Conservation (phyloP, 2,113 vertebrate species). For the Perognathus longimembris region DNA sequence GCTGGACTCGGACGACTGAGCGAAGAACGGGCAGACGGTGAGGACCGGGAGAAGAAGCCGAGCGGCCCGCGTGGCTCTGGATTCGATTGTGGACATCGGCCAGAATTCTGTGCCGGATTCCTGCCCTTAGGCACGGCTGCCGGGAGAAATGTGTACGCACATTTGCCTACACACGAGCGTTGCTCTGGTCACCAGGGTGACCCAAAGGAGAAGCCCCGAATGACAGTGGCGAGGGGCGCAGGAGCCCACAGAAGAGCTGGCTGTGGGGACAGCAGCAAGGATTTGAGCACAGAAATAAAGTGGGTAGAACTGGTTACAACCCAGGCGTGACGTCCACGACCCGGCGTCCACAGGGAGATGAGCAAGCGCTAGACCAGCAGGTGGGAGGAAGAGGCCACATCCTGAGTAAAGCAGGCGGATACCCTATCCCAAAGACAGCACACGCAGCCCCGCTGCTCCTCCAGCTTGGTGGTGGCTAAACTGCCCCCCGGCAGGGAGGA, state of each 20-base stretch:
- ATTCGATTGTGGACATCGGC: not conserved
- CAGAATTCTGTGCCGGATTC: not conserved
- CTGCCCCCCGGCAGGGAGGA: not conserved
- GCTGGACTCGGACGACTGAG: not conserved
- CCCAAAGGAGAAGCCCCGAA: too few relatives aligned
- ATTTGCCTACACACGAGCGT: fast-evolving
- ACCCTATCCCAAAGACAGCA: too few relatives aligned
- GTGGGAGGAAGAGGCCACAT: not conserved
- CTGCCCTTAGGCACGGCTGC: fast-evolving
- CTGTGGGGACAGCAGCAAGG: not conserved
- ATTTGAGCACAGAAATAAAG: not conserved
- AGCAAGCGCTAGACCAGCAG: not conserved
- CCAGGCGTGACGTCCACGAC: too few relatives aligned
- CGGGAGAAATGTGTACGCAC: fast-evolving
- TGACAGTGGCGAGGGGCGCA: too few relatives aligned
- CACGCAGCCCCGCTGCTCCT: too few relatives aligned
- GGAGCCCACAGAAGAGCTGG: not conserved
- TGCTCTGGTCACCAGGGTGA: fast-evolving
- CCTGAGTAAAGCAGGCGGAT: not conserved
- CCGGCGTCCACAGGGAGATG: not conserved
- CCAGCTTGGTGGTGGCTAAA: too few relatives aligned
- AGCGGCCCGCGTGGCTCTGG: not conserved
- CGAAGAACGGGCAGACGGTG: not conserved
- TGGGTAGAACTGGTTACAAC: not conserved
- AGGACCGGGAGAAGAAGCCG: too few relatives aligned